Evolutionary conservation across 2,797 vertebrate genomes (phyloP), one percentile per base, ranked within the genome.

Genomic region (Eupleurogrammus muticus): DNA sequence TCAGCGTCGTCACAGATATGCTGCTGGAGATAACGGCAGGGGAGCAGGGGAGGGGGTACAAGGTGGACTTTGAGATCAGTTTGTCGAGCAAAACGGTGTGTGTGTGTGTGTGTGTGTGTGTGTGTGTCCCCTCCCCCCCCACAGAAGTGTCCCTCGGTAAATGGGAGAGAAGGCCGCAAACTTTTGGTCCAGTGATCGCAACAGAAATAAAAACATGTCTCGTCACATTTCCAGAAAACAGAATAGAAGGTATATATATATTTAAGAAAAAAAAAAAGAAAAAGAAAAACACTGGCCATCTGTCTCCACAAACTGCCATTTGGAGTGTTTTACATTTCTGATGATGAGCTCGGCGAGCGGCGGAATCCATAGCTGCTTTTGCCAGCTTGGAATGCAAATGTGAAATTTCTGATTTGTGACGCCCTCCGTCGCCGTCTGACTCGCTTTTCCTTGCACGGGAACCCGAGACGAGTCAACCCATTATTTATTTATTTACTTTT

Each of bases 141-240:
- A 66, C 21, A 28, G 32, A 35, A 70, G 38, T 50, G 50, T 68
- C 66, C 54, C 73, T 77, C 68, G 47, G 63, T 78, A 60, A 73
- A 81, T 49, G 13, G 62, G 28, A 28, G 28, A 80, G 73, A 88
- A 89, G 85, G 88, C 89, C 79, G 89, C 82, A 60, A 76, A 78
- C 59, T 1, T 91, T 90, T 90, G 85, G 81, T 89, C 88, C 86
- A 50, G 71, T 61, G 55, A 69, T 65, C 64, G 58, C 51, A 75
- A 80, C 60, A 58, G 34, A 67, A 80, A 73, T 38, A 53, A 44
- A 72, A 75, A 85, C 50, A 59, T 44, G 23, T 75, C 69, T 3
- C 49, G 50, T 72, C 66, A 71, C 47, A 46, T 82, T 75, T 79
- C 67, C 60, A 74, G 46, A 56, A 24, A 76, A 53, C 32, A 23